Evolutionary conservation across 2,888 invertebrate genomes (phyloP), one percentile per base, ranked within the genome.

Genomic region (Drosophila melanosoma): DNA sequence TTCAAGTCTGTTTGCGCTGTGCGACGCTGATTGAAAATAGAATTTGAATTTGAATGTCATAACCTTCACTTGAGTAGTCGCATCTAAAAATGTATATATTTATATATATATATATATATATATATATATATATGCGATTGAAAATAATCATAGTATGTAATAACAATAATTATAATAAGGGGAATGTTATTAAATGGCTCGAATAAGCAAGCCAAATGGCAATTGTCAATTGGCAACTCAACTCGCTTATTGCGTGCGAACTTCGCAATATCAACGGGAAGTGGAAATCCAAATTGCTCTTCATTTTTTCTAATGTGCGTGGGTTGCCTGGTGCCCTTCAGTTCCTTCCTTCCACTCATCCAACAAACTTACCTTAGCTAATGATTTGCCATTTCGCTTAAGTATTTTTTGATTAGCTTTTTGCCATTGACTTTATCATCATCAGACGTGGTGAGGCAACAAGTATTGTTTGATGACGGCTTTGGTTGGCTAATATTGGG

Each of bases 341-440:
- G n/a, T 29, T 20, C 23, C 11, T 20, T 4, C 32, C 62, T 15
- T 0, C 36, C 11, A 32, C 11, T 29, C 8, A 17, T 17, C 23
- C 45, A 45, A 45, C 20, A 12, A 45, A 45, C 45, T 23, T 38
- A 11, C 33, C 12, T 56, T 26, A n/a, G 52, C 60, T 83, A 74
- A 85, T 86, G 77, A 64, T 65, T 56, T 54, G 38, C 45, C 69
- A 74, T 86, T 81, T 64, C 32, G 45, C 64, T 82, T 76, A 84
- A 83, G 85, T 79, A 82, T 72, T 87, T 87, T 87, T 82, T 83
- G 83, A 83, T 83, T 84, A 83, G 79, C 64, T 71, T 79, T 78
- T 74, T 40, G 42, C 59, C 64, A 58, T 67, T 57, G 62, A 48
- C 64, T 64, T 67, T 71, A 52, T 62, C 66, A 70, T 66, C 45